A percentile compares a stretch with the other conserved stretches of the same genome.
Conservation (phyloP, 2,888 invertebrate genomes). For the Synergus japonicus region DNA sequence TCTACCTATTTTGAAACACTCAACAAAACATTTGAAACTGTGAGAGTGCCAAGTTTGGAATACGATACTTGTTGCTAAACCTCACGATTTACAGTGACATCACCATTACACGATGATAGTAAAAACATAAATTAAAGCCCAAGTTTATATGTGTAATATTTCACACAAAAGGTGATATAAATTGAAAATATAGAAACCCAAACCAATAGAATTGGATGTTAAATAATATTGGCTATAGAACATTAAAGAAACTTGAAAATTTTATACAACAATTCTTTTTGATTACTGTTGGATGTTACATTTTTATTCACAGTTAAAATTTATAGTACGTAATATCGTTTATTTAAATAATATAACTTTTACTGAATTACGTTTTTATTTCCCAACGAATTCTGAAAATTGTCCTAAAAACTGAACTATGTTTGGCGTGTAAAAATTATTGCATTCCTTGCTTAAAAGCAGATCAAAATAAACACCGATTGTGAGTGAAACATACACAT, state of each 20-base stretch:
- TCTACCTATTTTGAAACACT: constrained; percentile 6
- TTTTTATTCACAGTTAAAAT: background rate
- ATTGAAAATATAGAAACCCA: background rate
- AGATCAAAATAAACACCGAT: background rate
- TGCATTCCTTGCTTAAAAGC: background rate
- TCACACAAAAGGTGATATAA: background rate
- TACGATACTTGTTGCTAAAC: constrained; percentile 38
- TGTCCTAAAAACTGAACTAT: background rate
- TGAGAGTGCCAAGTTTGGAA: constrained; percentile 26
- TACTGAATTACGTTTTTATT: background rate
- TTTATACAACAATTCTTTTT: background rate
- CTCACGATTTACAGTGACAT: constrained; percentile 9
- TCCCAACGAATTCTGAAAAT: background rate
- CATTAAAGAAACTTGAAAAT: background rate
- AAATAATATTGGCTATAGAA: background rate
- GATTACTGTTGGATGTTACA: background rate
- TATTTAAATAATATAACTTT: background rate
- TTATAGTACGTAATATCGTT: background rate
- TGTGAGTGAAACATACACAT: constrained; percentile 13
- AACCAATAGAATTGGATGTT: background rate
- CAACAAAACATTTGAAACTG: constrained; percentile 6
- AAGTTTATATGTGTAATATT: constrained; percentile 8
- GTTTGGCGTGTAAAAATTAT: background rate
- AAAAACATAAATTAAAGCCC: constrained; percentile 16
- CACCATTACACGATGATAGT: constrained; percentile 14